phyloP scores from a whole-genome alignment of 2,797 vertebrate genomes.

The Psittacula derbiana region DNA sequence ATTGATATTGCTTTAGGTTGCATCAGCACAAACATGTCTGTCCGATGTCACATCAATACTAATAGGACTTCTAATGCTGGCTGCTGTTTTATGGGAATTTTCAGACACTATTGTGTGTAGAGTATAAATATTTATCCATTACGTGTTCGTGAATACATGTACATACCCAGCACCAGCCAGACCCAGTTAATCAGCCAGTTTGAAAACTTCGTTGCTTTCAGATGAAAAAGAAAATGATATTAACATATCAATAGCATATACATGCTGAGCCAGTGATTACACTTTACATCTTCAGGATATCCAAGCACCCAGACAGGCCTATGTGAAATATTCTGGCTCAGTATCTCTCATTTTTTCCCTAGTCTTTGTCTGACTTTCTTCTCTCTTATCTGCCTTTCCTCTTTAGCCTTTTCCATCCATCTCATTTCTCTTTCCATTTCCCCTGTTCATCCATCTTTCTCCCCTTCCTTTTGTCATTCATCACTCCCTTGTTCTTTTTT shows the following conservation, averaged over 20 bases:
- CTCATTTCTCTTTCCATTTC: conserved; percentile 49
- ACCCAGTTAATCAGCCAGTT: conserved; percentile 65
- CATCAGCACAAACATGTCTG: conserved; percentile 9
- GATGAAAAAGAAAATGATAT: conserved; percentile 76
- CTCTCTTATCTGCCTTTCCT: conserved; percentile 48
- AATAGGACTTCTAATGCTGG: conserved; percentile 36
- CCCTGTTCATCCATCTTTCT: neutral
- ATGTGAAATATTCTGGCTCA: conserved; percentile 45
- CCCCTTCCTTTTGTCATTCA: neutral
- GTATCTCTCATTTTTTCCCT: conserved; percentile 31
- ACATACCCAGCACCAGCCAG: conserved; percentile 3
- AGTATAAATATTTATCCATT: conserved; percentile 70
- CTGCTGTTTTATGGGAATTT: conserved; percentile 36
- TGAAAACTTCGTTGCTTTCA: conserved; percentile 77
- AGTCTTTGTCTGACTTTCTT: conserved; percentile 54
- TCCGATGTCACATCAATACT: conserved; percentile 42
- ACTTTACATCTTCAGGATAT: conserved; percentile 52
- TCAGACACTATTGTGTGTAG: neutral
- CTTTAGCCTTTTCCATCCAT: conserved; percentile 11
- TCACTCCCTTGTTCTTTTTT: neutral
- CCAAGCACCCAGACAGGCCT: conserved; percentile 26
- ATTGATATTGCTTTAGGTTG: neutral
- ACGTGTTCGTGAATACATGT: neutral
- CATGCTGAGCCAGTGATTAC: conserved; percentile 79
- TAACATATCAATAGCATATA: conserved; percentile 78